Evolutionary conservation across 2,888 invertebrate species (phyloP), one percentile per base, ranked within the genome.

Genomic region (Cartodere bifasciata): DNA sequence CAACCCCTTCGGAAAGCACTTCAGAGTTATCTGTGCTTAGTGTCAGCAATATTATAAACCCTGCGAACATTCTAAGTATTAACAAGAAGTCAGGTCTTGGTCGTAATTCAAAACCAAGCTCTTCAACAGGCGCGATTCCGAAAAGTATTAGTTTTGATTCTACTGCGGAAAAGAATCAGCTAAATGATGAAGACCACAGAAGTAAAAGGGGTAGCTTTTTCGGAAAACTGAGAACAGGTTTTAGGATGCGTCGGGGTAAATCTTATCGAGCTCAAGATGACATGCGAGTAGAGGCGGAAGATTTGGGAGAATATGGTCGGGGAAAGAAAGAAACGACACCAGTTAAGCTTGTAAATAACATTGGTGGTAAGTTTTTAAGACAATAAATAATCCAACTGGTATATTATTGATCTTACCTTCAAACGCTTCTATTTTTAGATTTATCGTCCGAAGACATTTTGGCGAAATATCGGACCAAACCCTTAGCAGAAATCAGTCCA

Each of bases 81-180:
- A 36, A 28, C 11, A 45, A 43, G 25, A 41, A 39, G 17, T 34
- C 39, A 1, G 20, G 13, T 13, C 9, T 16, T 13, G 30, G 24
- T 6, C 48, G 42, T 21, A 44, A 43, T 9, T 37, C 55, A 22
- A 70, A 68, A 42, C 63, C 67, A 0, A 60, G 56, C 3, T 64
- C 67, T 12, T 77, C 80, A 1, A 83, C 82, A 0, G 87, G 87
- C 1, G 84, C 87, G 2, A 88, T 90, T 48, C 86, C 87, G 2
- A 90, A 90, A 60, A 88, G 86, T 49, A 88, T 88, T 46, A 87
- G 85, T 54, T 88, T 88, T 48, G 88, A 90, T 59, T 82, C 86
- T 53, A 84, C 84, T 1, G 86, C 87, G 0, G 85, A 86, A 50
- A 78, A 85, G 44, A 78, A 79, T 46, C 73, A 75, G 62, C 66